phyloP scores from a whole-genome alignment of 2,888 invertebrate species.

The Tigriopus californicus region DNA sequence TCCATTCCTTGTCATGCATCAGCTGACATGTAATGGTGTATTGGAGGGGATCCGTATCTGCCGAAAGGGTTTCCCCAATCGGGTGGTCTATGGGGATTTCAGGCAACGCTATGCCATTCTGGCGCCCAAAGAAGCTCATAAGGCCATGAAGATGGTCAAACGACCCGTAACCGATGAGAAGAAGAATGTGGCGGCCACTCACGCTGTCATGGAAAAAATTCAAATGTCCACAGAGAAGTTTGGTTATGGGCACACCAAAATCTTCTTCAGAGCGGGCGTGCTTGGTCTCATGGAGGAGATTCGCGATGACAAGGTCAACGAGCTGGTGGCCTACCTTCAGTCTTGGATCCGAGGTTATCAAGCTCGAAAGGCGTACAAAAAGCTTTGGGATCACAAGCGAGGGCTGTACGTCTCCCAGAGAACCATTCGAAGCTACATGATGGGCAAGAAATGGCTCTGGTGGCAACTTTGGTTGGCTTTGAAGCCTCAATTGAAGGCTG shows the following conservation, averaged over 20 bases:
- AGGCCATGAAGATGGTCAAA: conserved; percentile 15
- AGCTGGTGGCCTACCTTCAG: conserved; percentile 95
- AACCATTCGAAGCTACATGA: conserved; percentile 97
- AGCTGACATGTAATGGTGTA: conserved; percentile 40
- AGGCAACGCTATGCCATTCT: conserved; percentile 31
- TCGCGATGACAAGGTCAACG: conserved; percentile 95
- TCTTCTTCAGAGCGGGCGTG: conserved; percentile 99
- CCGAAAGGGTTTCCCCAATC: conserved; percentile 37
- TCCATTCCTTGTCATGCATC: conserved; percentile 34
- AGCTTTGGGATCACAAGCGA: conserved; percentile 83
- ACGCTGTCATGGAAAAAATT: conserved; percentile 15
- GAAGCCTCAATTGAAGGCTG: conserved; percentile 81
- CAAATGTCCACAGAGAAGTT: conserved; percentile 31
- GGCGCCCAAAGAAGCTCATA: conserved; percentile 15
- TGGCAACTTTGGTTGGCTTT: conserved; percentile 99
- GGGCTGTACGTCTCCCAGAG: conserved; percentile 96
- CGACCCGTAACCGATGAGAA: conserved; percentile 12
- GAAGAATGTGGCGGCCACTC: conserved; percentile 13
- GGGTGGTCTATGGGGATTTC: conserved; percentile 38
- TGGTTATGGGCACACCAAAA: conserved; percentile 36
- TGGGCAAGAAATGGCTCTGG: conserved; percentile 99
- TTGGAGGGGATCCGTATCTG: conserved; percentile 41
- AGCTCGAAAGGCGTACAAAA: conserved; percentile 84
- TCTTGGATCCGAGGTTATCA: conserved; percentile 85
- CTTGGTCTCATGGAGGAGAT: conserved; percentile 99